These are phyloP conservation scores for Coreius guichenoti DNA, from an alignment of 2,797 vertebrate species.

Conservation along the genomic window DNA sequence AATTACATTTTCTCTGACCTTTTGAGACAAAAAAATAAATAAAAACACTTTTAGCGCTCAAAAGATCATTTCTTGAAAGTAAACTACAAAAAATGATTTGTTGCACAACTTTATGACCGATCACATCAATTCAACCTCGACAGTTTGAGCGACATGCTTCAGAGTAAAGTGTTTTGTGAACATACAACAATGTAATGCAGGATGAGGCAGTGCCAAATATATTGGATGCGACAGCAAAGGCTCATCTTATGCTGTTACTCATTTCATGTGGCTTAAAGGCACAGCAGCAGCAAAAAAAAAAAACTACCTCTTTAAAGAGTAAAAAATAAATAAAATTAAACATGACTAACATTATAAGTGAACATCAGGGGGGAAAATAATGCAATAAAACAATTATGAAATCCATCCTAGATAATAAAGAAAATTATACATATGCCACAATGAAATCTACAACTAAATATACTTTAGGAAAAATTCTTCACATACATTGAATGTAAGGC, in stretches of 20 bases:
- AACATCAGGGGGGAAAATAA: background rate
- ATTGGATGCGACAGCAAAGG: slow-evolving; percentile 3
- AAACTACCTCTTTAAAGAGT: background rate
- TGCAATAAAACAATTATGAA: background rate
- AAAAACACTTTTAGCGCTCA: background rate
- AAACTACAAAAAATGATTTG: background rate
- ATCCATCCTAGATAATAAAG: background rate
- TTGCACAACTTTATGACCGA: background rate
- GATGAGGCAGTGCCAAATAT: slow-evolving; percentile 7
- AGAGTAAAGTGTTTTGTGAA: background rate
- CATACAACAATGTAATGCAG: background rate
- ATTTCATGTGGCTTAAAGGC: background rate
- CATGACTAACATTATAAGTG: background rate
- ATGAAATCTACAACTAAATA: background rate
- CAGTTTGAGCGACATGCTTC: background rate
- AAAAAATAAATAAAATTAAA: background rate
- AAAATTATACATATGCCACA: background rate
- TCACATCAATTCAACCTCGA: background rate
- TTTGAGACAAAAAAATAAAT: background rate
- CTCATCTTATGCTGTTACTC: background rate
- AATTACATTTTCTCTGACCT: background rate
- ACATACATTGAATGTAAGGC: background rate
- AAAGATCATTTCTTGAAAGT: background rate
- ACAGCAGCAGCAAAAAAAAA: background rate
- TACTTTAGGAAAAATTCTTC: background rate